Conservation (phyloP, 1,140 invertebrate species). For the Piezodorus guildinii region DNA sequence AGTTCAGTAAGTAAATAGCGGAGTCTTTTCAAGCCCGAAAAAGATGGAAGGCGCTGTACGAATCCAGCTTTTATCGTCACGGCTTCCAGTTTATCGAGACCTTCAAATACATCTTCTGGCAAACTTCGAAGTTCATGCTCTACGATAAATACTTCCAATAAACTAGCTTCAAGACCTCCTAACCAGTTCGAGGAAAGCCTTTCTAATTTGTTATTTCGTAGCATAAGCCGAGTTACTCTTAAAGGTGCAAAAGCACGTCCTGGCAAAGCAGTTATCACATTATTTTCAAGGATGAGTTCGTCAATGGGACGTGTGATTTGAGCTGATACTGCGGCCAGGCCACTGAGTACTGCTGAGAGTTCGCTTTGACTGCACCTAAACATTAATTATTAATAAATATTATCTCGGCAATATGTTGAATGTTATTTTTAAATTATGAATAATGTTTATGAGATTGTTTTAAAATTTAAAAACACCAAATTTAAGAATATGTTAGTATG, state of each 20-base stretch:
- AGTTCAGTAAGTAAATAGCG: conserved; percentile 48
- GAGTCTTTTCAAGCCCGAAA: conserved; percentile 49
- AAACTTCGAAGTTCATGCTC: conserved; percentile 66
- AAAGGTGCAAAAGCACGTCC: conserved; percentile 62
- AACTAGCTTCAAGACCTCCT: conserved; percentile 33
- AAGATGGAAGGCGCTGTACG: conserved; percentile 56
- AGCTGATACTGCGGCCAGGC: conserved; percentile 55
- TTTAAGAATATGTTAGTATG: too few relatives aligned
- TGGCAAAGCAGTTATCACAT: conserved; percentile 65
- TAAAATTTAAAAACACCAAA: too few relatives aligned
- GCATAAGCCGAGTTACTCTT: conserved; percentile 62
- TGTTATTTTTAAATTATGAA: neutral
- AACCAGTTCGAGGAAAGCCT: conserved; percentile 68
- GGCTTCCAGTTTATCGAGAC: conserved; percentile 62
- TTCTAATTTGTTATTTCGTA: conserved; percentile 70
- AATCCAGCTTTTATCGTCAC: conserved; percentile 52
- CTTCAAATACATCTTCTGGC: conserved; percentile 61
- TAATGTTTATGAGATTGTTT: neutral
- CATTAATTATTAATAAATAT: too few relatives aligned
- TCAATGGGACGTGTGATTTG: conserved; percentile 58
- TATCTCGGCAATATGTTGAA: too few relatives aligned
- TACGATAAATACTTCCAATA: conserved; percentile 54
- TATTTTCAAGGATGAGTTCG: conserved; percentile 75
- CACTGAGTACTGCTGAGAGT: conserved; percentile 56
- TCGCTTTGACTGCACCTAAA: conserved; percentile 77